These are phyloP conservation scores for Lithophane semibrunnea DNA, from an alignment of 2,888 invertebrate genomes.

Conservation along the genomic window DNA sequence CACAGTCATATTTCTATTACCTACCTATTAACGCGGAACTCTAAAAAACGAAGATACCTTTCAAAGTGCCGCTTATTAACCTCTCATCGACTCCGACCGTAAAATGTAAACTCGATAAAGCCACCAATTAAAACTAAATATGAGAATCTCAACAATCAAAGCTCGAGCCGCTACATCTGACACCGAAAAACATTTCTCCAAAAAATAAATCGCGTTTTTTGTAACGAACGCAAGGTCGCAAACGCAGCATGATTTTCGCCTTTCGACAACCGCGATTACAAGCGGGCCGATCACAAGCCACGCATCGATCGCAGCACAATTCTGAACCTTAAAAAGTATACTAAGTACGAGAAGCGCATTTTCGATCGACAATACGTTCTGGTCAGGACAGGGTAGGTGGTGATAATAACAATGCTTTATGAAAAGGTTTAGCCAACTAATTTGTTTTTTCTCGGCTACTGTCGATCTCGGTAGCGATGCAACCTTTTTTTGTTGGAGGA, in stretches of 20 bases:
- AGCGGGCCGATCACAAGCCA: conserved; percentile 67
- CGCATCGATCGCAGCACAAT: conserved; percentile 64
- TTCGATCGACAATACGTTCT: conserved; percentile 73
- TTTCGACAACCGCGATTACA: conserved; percentile 84
- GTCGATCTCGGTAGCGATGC: conserved; percentile 90
- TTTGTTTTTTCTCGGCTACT: conserved; percentile 90
- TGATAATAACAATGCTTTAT: conserved; percentile 90
- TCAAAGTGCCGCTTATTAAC: conserved; percentile 91
- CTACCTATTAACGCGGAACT: conserved; percentile 84
- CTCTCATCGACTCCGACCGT: conserved; percentile 90
- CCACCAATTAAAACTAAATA: conserved; percentile 91
- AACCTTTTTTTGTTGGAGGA: conserved; percentile 87
- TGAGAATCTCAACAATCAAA: conserved; percentile 90
- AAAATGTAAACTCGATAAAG: conserved; percentile 91
- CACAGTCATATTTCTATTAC: conserved; percentile 83
- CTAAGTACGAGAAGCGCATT: conserved; percentile 69
- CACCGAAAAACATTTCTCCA: conserved; percentile 87
- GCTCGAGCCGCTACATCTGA: conserved; percentile 89
- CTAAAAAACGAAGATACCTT: conserved; percentile 88
- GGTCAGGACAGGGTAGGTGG: conserved; percentile 85
- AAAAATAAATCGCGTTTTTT: conserved; percentile 88
- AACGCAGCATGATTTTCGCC: conserved; percentile 89
- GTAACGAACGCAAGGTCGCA: conserved; percentile 86
- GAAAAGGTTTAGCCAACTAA: conserved; percentile 91
- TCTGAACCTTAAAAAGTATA: conserved; percentile 77